Base-by-base conservation (phyloP, 2,888 invertebrate genomes). In the Toxonevra muliebris region DNA sequence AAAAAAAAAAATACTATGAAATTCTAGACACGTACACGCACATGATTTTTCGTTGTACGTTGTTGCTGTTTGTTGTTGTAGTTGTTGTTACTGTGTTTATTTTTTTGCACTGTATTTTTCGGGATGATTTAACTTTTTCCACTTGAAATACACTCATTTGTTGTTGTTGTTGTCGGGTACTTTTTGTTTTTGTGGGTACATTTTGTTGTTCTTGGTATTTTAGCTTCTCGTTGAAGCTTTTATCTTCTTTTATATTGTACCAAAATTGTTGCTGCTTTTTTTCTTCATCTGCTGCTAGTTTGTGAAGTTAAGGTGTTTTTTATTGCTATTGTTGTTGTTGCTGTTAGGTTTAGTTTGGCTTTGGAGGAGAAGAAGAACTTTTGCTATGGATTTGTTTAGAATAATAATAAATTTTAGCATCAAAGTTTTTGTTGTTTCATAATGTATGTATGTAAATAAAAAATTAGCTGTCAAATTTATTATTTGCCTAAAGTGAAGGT, bases 81-180 rank as follows among this genome's bases (percentile, higher is more conserved):
- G 13, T 8, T 54, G 53, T 7, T n/a, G 17, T 19, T 54, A 12
- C 20, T 7, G 30, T 30, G 30, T 30, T 30, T 30, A 4, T 30
- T 30, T 30, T 30, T 30, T 30, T 30, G 30, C 30, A 59, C 45
- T 45, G 60, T 65, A 59, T 65, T 62, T 67, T 67, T 63, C 58
- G 53, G 59, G 63, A 43, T 68, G 68, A 68, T 68, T 68, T 68
- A 68, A 61, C 61, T 2, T 65, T 67, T 68, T 63, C 50, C 62
- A 57, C 65, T 57, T 63, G 62, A 43, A 68, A 68, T 59, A 60
- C 20, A 20, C 53, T 53, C 45, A 63, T 68, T 63, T 48, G 30
- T 30, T 30, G 30, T 30, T 30, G 30, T 30, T 30, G 30, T 30
- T 30, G 30, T 7, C 2, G 30, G 30, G 2, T 30, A 30, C 30